Conservation (phyloP, 2,113 vertebrate genomes). For the Gracilinanus agilis region DNA sequence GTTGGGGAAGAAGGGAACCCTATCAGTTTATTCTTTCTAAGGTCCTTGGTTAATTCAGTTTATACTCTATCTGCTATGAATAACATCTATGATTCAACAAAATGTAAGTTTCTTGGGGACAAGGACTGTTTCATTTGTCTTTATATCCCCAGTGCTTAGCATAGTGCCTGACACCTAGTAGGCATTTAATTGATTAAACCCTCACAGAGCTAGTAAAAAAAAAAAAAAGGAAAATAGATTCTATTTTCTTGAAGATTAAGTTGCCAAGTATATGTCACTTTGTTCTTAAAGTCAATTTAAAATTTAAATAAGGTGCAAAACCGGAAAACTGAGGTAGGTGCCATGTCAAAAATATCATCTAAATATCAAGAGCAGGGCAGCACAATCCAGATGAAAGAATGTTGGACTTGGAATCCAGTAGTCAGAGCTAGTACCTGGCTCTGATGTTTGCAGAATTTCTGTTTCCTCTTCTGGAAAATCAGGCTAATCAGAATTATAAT, state of each 20-base stretch:
- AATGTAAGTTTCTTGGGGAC: neutral
- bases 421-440: neutral
- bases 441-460: neutral
- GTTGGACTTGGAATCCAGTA: neutral
- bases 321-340: neutral
- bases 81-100: neutral
- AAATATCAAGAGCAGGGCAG: neutral
- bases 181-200: neutral
- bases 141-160: neutral
- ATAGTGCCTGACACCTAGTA: neutral
- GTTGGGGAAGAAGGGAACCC: neutral
- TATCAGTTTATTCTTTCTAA: neutral
- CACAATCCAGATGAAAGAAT: neutral
- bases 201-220: neutral
- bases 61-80: neutral
- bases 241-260: slow-evolving; percentile 6
- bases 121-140: neutral
- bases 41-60: neutral
- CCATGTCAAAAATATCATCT: neutral
- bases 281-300: neutral
- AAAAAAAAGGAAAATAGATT: neutral
- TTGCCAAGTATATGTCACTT: slow-evolving; percentile 18
- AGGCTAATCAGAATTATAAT: neutral
- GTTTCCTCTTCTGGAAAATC: neutral
- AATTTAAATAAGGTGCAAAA: neutral